These are phyloP conservation scores for Pseudomyrmex sp. DNA, from an alignment of 1,140 invertebrate genomes.

Conservation along the genomic window DNA sequence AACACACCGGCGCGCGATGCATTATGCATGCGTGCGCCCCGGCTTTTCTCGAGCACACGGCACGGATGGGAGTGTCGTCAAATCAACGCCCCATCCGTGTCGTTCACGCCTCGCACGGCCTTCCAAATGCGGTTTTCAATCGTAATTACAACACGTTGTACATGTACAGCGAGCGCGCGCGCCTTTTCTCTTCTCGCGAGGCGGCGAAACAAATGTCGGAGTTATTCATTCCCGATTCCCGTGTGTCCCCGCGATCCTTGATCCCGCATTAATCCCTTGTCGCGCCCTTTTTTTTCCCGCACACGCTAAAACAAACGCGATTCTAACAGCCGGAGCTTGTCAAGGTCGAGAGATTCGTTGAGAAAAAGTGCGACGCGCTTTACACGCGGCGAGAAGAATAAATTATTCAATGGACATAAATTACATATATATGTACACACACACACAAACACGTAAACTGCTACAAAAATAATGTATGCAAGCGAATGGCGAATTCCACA, in stretches of 20 bases:
- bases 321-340: not conserved
- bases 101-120: constrained; percentile 76
- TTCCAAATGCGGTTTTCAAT: constrained; percentile 64
- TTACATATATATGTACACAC: too few relatives aligned
- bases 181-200: not conserved
- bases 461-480: not conserved
- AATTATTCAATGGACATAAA: constrained; percentile 35
- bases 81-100: constrained; percentile 81
- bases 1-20: constrained; percentile 73
- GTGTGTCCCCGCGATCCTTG: not conserved
- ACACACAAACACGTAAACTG: too few relatives aligned
- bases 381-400: not conserved
- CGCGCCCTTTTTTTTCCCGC: not conserved
- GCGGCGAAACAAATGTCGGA: constrained; percentile 56
- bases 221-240: constrained; percentile 17
- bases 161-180: constrained; percentile 4
- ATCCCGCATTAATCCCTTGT: not conserved
- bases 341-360: constrained; percentile 10
- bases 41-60: constrained; percentile 69
- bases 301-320: constrained; percentile 25
- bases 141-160: constrained; percentile 66
- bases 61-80: constrained; percentile 79
- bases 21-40: constrained; percentile 79
- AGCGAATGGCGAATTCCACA: not conserved
- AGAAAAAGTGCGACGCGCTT: constrained; percentile 13